Evolutionary conservation across 2,888 invertebrate species (phyloP), one percentile per base, ranked within the genome.

Genomic region (Napeogenes sylphis): DNA sequence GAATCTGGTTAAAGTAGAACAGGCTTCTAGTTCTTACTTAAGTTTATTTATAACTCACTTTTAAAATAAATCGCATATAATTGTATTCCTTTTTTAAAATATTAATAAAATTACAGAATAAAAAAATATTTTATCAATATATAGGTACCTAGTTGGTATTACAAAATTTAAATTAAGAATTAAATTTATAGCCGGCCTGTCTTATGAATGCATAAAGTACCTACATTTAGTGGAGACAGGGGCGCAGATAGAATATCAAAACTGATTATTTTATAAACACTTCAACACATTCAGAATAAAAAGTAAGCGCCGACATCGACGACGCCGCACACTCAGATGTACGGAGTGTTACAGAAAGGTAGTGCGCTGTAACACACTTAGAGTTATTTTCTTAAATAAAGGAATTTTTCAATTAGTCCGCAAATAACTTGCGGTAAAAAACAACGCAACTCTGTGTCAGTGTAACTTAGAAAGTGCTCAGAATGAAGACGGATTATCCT

Each of bases 401-500:
- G 81, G 82, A 81, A 83, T 84, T 87, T 83, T 83, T 42, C 81
- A 84, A 84, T 83, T 82, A 81, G 69, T 76, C 79, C 79, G 76
- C 74, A 77, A 82, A 80, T 81, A 78, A 80, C 81, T 84, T 81
- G 80, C 81, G 78, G 78, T 78, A 74, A 72, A 72, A 38, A 38
- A 38, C 10, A 74, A 77, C 76, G 80, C 78, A 83, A 84, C 66
- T 70, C 63, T 73, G 74, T 73, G 74, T 73, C 75, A 75, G 70
- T 72, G 70, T 74, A 75, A 77, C 75, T 77, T 80, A 79, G 77
- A 83, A 81, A 85, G 87, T 86, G 88, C 69, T 73, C 73, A 82
- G 80, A 76, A 90, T 90, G 90, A 90, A 90, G 85, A 87, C 90
- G 87, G 90, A 90, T 88, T 90, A 90, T 83, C 88, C 90, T 68